Base-by-base conservation (phyloP, 1,140 invertebrate genomes). In the Zaprionus kolodkinae region DNA sequence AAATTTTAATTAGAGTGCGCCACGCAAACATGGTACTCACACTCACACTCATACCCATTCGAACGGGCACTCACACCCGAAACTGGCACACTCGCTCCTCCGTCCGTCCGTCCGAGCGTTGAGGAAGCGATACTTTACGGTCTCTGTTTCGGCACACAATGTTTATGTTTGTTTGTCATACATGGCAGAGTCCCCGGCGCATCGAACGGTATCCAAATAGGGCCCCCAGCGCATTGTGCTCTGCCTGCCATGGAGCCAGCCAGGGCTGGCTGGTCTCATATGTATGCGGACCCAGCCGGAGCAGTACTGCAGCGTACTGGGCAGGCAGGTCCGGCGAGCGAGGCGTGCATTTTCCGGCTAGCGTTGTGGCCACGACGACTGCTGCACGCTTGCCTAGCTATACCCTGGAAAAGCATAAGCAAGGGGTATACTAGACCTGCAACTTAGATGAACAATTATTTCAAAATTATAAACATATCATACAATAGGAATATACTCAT, bases 121-220 rank as follows among this genome's bases (percentile, higher is more conserved):
- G 57, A 82, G 78, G 60, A 87, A 78, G 59, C 80, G 77, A 84
- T 89, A 89, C 81, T 85, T 76, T 87, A 73, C 66, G 74, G 77
- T 80, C 85, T 89, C 81, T 62, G 56, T 78, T 85, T 78, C 81
- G 21, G 76, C 69, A 88, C 84, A 87, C 84, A 87, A 78, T 87
- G 84, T 87, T 85, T 84, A 89, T 87, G 84, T 89, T 84, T 87
- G 84, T 84, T 87, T 87, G 84, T 87, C 84, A 87, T 87, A 87
- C 84, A 87, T 89, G 54, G 80, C 12, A 78, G 57, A 78, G 81
- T 87, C 85, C 74, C 84, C 57, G 74, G 84, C 79, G 84, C 84
- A 87, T 87, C 84, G 84, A 89, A 89, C 85, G 81, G 71, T 87
- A 87, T 78, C 84, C 85, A 87, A 87, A 87, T 87, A 75, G 74